A percentile compares a stretch with the other conserved stretches of the same genome.
These are phyloP conservation scores for Triops longicaudatus DNA, from an alignment of 1,140 invertebrate genomes.

Conservation along the genomic window DNA sequence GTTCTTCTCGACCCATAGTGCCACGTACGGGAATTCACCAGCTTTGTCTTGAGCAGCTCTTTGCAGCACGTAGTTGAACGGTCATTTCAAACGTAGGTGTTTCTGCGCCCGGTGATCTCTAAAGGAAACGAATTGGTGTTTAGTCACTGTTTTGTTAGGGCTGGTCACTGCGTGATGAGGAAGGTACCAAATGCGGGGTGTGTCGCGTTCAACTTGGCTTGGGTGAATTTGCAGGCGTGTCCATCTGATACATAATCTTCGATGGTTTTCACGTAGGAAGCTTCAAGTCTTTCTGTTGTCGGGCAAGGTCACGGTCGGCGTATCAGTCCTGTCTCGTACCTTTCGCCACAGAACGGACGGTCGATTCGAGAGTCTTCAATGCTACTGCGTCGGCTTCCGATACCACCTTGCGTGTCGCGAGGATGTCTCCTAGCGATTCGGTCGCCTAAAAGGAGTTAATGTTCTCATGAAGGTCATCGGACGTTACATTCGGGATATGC, in stretches of 20 bases:
- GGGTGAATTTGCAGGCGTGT: slow-evolving; percentile 6
- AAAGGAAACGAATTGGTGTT: slow-evolving; percentile 26
- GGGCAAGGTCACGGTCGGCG: background rate
- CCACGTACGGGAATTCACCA: slow-evolving; percentile 23
- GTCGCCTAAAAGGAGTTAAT: slow-evolving; percentile 18
- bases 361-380: background rate
- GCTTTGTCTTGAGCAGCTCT: slow-evolving; percentile 20
- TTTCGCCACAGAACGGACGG: background rate
- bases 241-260: slow-evolving; percentile 17
- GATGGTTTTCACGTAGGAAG: slow-evolving; percentile 18
- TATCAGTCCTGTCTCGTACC: slow-evolving; percentile 21
- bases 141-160: slow-evolving; percentile 28
- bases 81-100: slow-evolving; percentile 25
- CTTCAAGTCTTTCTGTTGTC: slow-evolving; percentile 21
- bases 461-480: background rate
- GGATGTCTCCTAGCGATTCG: background rate
- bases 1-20: background rate
- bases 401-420: background rate
- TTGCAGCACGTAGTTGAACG: slow-evolving; percentile 19
- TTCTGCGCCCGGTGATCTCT: background rate
- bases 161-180: slow-evolving; percentile 40
- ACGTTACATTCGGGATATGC: background rate
- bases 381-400: slow-evolving; percentile 15
- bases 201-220: slow-evolving; percentile 1
- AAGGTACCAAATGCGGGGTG: slow-evolving; percentile 36